Evolutionary conservation across 1,140 invertebrate species (phyloP), one percentile per base, ranked within the genome.

Genomic region (Euura saliciscinereae): DNA sequence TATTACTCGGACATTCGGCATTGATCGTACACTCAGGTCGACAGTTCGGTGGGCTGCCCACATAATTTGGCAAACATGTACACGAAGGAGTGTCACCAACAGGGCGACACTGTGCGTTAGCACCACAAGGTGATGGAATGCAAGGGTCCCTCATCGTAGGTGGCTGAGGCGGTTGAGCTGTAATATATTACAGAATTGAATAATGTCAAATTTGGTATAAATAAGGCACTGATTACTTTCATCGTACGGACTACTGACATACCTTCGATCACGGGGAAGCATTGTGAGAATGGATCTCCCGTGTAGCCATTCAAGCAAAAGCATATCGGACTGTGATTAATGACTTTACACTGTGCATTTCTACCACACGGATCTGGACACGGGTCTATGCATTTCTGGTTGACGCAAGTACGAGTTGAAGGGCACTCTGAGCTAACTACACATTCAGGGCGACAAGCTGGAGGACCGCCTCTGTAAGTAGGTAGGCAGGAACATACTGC

Each of bases 21-120:
- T 92, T 92, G 76, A 90, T 91, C 43, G 89, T 88, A 83, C 93
- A 94, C 85, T 94, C 92, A 6, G 92, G 92, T 73, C 91, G 83
- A 82, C 92, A 93, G 75, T 89, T 89, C 59, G 92, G 91, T 71
- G 91, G 91, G 66, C 83, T 77, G 64, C 91, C 90, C 44, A 89
- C 88, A 78, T 89, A 92, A 73, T 90, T 89, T 44, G 86, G 80
- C 70, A 90, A 83, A 82, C 93, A 94, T 76, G 89, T 89, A 76
- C 93, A 94, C 3, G 90, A 87, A 43, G 91, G 89, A 43, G 85
- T 83, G 69, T 90, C 89, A 72, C 87, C 87, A 67, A 87, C 84
- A 76, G 90, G 89, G 77, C 84, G 87, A 79, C 92, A 89, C 59
- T 87, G 82, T 11, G 85, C 85, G 76, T 88, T 87, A 10, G 86